Evolutionary conservation across 2,113 vertebrate genomes (phyloP).

Genomic region (Furnarius figulus): DNA sequence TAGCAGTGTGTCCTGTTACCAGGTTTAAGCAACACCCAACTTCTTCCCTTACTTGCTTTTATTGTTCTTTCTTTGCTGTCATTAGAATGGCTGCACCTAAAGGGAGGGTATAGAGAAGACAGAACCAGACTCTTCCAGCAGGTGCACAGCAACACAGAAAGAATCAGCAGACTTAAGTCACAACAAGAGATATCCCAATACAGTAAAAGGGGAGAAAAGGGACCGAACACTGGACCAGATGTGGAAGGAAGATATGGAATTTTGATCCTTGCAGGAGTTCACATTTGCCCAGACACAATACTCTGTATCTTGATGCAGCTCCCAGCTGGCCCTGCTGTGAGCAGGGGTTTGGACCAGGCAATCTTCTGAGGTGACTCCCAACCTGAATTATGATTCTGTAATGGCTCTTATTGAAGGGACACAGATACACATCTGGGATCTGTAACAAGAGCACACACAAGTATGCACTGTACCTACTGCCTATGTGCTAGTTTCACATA

Average conservation of each 20-base stretch:
- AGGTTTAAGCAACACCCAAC: neutral
- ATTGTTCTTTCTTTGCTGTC: neutral
- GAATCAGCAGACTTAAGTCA: neutral
- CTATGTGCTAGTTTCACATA: neutral
- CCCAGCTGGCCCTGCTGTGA: neutral
- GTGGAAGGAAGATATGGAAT: neutral
- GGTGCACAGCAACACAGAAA: neutral
- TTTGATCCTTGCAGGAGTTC: neutral
- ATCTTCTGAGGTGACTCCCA: neutral
- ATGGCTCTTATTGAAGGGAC: neutral
- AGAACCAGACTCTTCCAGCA: neutral
- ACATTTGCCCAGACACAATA: neutral
- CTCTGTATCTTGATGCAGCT: neutral
- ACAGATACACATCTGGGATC: neutral
- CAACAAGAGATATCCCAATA: neutral
- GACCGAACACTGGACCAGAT: neutral
- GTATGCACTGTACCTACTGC: neutral
- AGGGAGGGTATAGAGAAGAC: neutral
- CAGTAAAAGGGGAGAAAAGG: rapidly evolving
- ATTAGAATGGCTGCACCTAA: neutral
- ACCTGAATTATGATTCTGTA: neutral
- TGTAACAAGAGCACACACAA: neutral
- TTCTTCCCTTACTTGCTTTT: neutral
- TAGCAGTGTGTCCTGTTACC: neutral
- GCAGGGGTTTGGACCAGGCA: neutral